phyloP scores from a whole-genome alignment of 2,113 vertebrate species.

The Mixornis gularis region DNA sequence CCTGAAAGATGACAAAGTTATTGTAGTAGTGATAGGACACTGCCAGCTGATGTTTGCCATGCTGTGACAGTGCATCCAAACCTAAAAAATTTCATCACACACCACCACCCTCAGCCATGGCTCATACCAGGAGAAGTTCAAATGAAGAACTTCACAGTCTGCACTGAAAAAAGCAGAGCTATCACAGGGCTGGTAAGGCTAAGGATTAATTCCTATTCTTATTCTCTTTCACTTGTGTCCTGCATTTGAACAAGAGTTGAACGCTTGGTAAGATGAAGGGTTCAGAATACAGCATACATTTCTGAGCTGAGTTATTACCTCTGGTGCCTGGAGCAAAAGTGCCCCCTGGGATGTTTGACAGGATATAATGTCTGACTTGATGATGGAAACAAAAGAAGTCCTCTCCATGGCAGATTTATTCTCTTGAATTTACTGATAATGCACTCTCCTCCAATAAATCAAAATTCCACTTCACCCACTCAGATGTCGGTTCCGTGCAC shows the following conservation, averaged over 20 bases:
- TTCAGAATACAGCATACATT: not conserved
- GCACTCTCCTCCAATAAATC: conserved; percentile 26
- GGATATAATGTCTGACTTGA: conserved; percentile 21
- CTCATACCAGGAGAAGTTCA: not conserved
- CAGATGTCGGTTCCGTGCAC: not conserved
- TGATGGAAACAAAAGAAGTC: conserved; percentile 50
- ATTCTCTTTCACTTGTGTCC: not conserved
- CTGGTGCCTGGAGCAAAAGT: conserved; percentile 12
- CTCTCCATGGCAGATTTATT: conserved; percentile 43
- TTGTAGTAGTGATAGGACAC: fast-evolving
- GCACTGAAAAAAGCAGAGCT: not conserved
- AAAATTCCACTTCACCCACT: conserved; percentile 24
- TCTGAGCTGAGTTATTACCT: conserved; percentile 30
- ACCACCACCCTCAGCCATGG: not conserved
- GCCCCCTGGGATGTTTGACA: conserved; percentile 29
- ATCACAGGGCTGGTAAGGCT: not conserved
- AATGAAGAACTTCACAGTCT: not conserved
- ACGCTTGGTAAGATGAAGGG: not conserved
- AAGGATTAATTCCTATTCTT: not conserved
- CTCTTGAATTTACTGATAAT: conserved; percentile 41
- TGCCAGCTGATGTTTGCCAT: not conserved
- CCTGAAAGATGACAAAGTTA: not conserved
- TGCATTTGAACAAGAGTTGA: not conserved
- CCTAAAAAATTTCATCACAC: not conserved
- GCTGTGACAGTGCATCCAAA: not conserved